These are phyloP conservation scores for Oeneis ivallda DNA, from an alignment of 2,888 invertebrate genomes.

Conservation along the genomic window DNA sequence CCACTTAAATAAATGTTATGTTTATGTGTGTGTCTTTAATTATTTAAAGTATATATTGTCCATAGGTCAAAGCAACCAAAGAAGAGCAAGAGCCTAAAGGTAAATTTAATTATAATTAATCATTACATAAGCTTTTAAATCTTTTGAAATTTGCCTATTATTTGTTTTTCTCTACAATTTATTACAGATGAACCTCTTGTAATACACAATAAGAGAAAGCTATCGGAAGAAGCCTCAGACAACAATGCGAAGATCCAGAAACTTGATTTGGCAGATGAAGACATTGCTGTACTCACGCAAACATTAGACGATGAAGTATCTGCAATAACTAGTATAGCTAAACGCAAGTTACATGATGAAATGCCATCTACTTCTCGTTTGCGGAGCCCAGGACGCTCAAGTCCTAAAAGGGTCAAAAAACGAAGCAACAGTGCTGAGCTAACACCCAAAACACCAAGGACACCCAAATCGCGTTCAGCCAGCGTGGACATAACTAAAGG, in stretches of 20 bases:
- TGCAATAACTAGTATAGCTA: conserved; percentile 56
- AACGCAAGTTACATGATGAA: conserved; percentile 53
- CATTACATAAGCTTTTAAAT: background rate
- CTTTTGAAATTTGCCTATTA: background rate
- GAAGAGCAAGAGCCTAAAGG: conserved; percentile 43
- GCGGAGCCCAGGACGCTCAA: conserved; percentile 59
- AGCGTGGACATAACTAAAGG: conserved; percentile 64
- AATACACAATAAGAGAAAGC: conserved; percentile 61
- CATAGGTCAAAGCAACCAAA: conserved; percentile 40
- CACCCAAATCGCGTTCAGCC: conserved; percentile 63
- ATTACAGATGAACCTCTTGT: conserved; percentile 54
- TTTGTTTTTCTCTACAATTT: background rate
- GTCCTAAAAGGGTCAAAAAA: conserved; percentile 62
- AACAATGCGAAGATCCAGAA: conserved; percentile 64
- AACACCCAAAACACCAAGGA: conserved; percentile 63
- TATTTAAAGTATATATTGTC: conserved; percentile 11
- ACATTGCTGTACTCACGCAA: conserved; percentile 55
- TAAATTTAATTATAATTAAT: conserved; percentile 14
- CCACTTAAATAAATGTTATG: background rate
- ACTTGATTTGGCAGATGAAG: conserved; percentile 55
- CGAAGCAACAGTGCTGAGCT: conserved; percentile 70
- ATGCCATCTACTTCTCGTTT: conserved; percentile 62
- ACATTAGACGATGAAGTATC: conserved; percentile 68
- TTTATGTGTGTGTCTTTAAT: no score
- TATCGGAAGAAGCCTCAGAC: conserved; percentile 55